Evolutionary conservation across 2,797 vertebrate genomes (phyloP), one percentile per base, ranked within the genome.

Genomic region (Uromys caudimaculatus): DNA sequence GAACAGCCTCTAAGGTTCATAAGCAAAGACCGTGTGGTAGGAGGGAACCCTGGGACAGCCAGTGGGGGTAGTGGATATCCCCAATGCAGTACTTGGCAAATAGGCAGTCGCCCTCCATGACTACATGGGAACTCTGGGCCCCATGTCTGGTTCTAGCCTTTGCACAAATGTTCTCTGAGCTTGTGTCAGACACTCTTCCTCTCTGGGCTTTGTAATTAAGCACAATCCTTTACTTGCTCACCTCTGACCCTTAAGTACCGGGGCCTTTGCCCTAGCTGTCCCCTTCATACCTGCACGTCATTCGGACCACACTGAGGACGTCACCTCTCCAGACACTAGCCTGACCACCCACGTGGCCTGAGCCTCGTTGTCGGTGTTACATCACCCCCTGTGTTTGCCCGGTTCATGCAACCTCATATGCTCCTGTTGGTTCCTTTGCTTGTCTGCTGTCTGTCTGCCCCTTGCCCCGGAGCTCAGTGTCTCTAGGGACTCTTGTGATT

Each of bases 391-490:
- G 54, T 29, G 0, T 50, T 47, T 44, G 77, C 83, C 1, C 1
- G 21, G 78, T 71, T 73, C n/a, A 6, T 17, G 23, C 92, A 54
- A 32, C 60, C 73, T 75, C 76, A 0, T 58, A 32, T 29, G 77
- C 64, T 82, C 50, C 52, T 60, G 41, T 35, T 24, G 47, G 92
- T 77, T 44, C 78, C 84, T 89, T 41, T 1, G 44, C 38, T 35
- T 21, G 78, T 93, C 92, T 58, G 0, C 44, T 58, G 71, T 78
- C 92, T 90, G 71, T 90, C 93, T 64, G 93, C n/a, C 94, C 95
- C 93, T 77, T 87, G 67, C 67, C 84, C 84, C 2, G 50, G 82
- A 92, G 69, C 47, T 67, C 78, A 32, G 47, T 81, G 78, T 75
- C 89, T 54, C n/a, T 9, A 27, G 79, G 52, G 54, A 78, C 50